Base-by-base conservation (phyloP, 2,888 invertebrate species). In the Drosophila kokeensis region DNA sequence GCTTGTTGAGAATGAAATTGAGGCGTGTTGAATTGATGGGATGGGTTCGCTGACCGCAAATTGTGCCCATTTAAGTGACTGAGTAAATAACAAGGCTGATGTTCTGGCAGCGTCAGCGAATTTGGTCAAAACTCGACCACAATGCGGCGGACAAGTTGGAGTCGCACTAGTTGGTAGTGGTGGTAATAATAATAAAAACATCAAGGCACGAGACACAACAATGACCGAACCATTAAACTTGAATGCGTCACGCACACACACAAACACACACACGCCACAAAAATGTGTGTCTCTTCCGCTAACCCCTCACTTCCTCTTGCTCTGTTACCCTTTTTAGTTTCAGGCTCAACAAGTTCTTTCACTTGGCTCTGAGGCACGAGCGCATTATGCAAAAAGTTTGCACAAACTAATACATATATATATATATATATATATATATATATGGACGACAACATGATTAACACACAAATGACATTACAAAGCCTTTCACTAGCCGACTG, bases 401-500 rank as follows among this genome's bases (percentile, higher is more conserved):
- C 67, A 71, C 52, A 73, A 85, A 87, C 83, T 87, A 80, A 81
- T n/a, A 34, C 10, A 36, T 5, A 21, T 79, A 13, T 52, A 21
- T 13, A 3, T n/a, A n/a, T n/a, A n/a, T 27, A 29, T 48, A 49
- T 50, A 50, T 50, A 30, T 21, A 21, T 34, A 36, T 53, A 27
- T 38, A 27, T 83, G 76, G 82, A 84, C 78, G 80, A 80, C 80
- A 88, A 88, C 86, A 86, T 82, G 86, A 83, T 86, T 83, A 88
- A 88, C 82, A 82, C 81, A 81, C 83, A 83, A 86, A 86, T 82
- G 83, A 82, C 88, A 82, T 78, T 79, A 85, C 82, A 88, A 83
- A 82, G 83, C 82, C 84, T 80, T 77, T 85, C 85, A 78, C 89
- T 85, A 77, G 80, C 69, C 76, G 72, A 73, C 68, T 75, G 50